Conservation (phyloP, 2,797 vertebrate species). For the Hirundo rustica region DNA sequence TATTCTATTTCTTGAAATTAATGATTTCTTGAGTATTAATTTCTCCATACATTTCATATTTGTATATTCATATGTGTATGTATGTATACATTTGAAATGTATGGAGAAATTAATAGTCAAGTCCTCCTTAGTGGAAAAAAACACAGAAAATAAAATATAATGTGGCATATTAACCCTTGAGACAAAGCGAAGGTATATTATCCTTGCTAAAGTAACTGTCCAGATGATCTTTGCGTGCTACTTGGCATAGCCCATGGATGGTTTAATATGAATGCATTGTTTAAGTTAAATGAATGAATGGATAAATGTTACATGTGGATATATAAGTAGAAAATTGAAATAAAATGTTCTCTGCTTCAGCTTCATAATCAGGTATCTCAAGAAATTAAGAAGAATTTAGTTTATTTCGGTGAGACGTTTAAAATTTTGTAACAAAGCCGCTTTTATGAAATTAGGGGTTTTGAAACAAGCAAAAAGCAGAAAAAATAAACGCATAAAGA, state of each 20-base stretch:
- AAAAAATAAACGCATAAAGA: background rate
- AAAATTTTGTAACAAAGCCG: background rate
- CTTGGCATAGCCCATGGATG: background rate
- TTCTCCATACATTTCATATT: too few relatives aligned
- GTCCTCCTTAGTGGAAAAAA: background rate
- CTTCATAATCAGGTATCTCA: background rate
- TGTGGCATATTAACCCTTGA: background rate
- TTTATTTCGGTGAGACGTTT: background rate
- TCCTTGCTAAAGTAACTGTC: background rate
- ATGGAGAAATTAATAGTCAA: background rate
- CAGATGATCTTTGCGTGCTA: background rate
- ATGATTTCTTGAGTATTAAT: too few relatives aligned
- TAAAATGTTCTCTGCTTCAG: background rate
- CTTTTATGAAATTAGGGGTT: background rate
- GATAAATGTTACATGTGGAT: background rate
- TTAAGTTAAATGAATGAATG: background rate
- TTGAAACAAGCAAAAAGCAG: background rate
- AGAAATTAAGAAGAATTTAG: background rate
- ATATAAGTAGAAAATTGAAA: background rate
- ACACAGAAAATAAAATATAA: background rate
- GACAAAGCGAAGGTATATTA: background rate
- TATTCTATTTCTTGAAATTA: too few relatives aligned
- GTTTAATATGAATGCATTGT: background rate
- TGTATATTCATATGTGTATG: too few relatives aligned
- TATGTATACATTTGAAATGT: background rate